Conservation (phyloP, 2,113 vertebrate species). For the Vombatus ursinus region DNA sequence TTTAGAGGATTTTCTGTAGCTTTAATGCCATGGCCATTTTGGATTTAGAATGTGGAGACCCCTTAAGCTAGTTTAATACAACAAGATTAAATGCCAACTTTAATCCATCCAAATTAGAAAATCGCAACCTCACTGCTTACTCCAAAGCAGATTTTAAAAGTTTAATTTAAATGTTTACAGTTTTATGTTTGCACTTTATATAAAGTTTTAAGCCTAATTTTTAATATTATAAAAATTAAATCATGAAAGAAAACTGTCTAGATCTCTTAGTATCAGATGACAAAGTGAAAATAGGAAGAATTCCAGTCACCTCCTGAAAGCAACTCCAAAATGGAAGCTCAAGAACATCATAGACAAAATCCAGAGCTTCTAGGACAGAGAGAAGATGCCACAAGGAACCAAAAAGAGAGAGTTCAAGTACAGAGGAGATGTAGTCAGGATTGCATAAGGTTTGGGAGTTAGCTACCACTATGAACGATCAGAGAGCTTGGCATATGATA, state of each 20-base stretch:
- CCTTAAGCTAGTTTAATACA: not conserved
- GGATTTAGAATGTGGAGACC: not conserved
- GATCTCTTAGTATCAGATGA: too few relatives aligned
- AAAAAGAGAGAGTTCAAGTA: not conserved
- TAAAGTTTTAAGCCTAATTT: conserved; percentile 58
- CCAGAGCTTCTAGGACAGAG: not conserved
- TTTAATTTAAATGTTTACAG: conserved; percentile 79
- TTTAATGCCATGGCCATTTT: not conserved
- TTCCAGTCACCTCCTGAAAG: not conserved
- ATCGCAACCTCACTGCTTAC: conserved; percentile 65
- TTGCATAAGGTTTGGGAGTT: too few relatives aligned
- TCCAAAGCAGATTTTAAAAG: conserved; percentile 68
- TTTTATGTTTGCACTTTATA: conserved; percentile 83
- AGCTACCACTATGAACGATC: too few relatives aligned
- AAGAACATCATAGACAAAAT: not conserved
- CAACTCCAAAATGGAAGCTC: not conserved
- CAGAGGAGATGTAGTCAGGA: not conserved
- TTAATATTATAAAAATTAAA: not conserved
- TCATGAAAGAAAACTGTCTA: too few relatives aligned
- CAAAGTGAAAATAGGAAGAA: not conserved
- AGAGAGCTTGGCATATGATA: too few relatives aligned
- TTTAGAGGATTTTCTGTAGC: not conserved
- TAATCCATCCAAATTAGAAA: conserved; percentile 22
- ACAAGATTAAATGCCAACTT: not conserved
- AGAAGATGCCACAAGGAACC: not conserved